Evolutionary conservation across 2,797 vertebrate genomes (phyloP).

Genomic region (Leuciscus waleckii): DNA sequence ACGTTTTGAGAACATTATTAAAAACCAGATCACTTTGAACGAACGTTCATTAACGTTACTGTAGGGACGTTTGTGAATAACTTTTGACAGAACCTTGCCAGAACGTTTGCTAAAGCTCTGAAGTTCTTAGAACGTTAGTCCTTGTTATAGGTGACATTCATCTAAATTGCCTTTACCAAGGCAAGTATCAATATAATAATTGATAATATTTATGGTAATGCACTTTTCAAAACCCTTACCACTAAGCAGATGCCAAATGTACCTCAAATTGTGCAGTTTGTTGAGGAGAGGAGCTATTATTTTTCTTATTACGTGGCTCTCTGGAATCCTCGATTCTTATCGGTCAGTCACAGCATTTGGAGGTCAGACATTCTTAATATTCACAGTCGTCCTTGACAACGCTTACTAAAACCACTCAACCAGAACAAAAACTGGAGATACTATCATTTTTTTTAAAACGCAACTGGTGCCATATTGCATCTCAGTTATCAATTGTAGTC

Average conservation of each 20-base stretch:
- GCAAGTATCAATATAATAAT: not conserved
- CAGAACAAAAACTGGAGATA: not conserved
- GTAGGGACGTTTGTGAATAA: not conserved
- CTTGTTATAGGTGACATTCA: not conserved
- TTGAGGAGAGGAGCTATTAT: not conserved
- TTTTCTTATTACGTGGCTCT: not conserved
- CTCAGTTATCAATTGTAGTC: not conserved
- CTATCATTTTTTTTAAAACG: not conserved
- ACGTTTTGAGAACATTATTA: not conserved
- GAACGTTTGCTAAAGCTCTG: not conserved
- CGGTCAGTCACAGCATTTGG: not conserved
- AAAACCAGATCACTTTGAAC: not conserved
- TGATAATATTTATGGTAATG: too few relatives aligned
- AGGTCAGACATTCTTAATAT: not conserved
- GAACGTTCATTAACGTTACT: not conserved
- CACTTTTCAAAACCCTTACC: not conserved
- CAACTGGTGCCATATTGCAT: not conserved
- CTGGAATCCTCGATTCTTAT: not conserved
- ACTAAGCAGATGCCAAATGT: not conserved
- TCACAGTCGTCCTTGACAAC: not conserved
- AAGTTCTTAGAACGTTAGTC: not conserved
- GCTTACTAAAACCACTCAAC: not conserved
- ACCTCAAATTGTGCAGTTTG: not conserved
- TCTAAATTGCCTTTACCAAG: not conserved
- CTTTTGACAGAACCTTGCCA: not conserved